Base-by-base conservation (phyloP, 2,888 invertebrate species). In the Nomada hirtipes region DNA sequence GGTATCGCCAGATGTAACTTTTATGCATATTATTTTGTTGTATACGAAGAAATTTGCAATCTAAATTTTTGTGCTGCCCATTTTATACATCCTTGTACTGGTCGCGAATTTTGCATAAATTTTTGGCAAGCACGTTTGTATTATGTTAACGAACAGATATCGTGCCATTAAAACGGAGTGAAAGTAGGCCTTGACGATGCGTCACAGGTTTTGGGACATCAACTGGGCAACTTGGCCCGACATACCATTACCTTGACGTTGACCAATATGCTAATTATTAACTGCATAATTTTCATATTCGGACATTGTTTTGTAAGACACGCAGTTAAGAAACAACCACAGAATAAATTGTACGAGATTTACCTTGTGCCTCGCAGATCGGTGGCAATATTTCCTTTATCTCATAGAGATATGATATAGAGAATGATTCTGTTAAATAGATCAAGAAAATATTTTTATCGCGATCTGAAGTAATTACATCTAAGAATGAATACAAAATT, bases 101-200 rank as follows among this genome's bases (percentile, higher is more conserved):
- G 0, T 15, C 0, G 10, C 2, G 44, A 68, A 73, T 73, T 65
- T 65, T 11, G 13, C 29, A 36, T 23, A n/a, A 15, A 29, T 50
- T 52, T 59, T 50, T 29, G 20, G 36, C 36, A 36, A 36, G 7
- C 36, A 36, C 4, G n/a, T 47, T 47, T 7, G 23, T 61, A 63
- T 50, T 18, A 59, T 68, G n/a, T 42, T 23, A 23, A 23, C 26
- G 20, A 67, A 15, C 55, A 26, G 59, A 60, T 65, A 52, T 18
- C 42, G 20, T n/a, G 15, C 68, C 50, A 11, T 78, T 67, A 67
- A 81, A 71, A 73, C 70, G n/a, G 52, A 73, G 11, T 29, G 68
- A 77, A 81, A 74, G 74, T 47, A 70, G 63, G 52, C 29, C 50
- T 80, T 50, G 50, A 29, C 65, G n/a, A 44, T 69, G 64, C 59